Evolutionary conservation across 2,888 invertebrate genomes (phyloP), one percentile per base, ranked within the genome.

Genomic region (Beris morrisii): DNA sequence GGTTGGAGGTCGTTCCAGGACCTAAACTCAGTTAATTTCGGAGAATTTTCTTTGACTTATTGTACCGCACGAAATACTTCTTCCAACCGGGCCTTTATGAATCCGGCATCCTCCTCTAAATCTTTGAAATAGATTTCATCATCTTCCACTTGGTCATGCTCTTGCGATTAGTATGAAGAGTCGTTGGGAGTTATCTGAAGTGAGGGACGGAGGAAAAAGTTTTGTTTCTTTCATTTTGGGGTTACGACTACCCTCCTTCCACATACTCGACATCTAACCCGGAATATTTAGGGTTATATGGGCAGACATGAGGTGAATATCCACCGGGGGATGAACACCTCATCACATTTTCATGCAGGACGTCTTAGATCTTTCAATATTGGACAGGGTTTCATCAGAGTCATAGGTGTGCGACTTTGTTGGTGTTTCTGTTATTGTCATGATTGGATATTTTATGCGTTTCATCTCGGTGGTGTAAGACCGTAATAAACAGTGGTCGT

Each of bases 401-500:
- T 68, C 65, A 64, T 68, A 54, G 54, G 53, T 58, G 61, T 55
- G 15, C 59, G 31, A 31, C 30, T n/a, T 56, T 65, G 55, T 32
- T 50, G 63, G 54, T 55, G 43, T 66, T 68, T 66, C 68, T 66
- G 64, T 68, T 66, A 68, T 68, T 68, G 68, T 66, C 66, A 66
- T 68, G 68, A 68, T 68, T 68, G 68, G 68, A 68, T 68, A 68
- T 68, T 68, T 68, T 68, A 68, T 66, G 66, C 68, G 68, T 66
- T 68, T 68, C 68, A 68, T 68, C 66, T 63, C 45, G 31, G 66
- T 54, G 59, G 66, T 66, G 53, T 66, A 48, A 58, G 58, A 68
- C 68, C 68, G 68, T 68, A 66, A 68, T 68, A 68, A 68, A 68
- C 66, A 68, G 57, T 46, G 68, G 63, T 68, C 68, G 68, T 68